These are phyloP conservation scores for Callinectes sapidus DNA, from an alignment of 2,888 invertebrate genomes.

Conservation along the genomic window DNA sequence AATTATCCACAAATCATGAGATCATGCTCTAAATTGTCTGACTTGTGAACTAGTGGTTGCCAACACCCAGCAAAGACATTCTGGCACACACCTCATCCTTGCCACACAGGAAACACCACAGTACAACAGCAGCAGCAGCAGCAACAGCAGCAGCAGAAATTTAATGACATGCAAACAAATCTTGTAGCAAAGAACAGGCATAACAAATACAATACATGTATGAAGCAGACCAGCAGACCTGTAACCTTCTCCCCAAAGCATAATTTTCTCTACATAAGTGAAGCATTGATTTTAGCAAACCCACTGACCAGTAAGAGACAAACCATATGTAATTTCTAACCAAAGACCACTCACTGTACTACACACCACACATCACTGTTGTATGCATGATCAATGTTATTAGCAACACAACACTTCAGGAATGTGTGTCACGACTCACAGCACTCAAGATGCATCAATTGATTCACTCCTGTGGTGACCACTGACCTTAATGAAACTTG, in stretches of 20 bases:
- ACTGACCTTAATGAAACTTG: background rate
- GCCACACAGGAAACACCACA: background rate
- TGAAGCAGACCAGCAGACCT: background rate
- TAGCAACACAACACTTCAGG: background rate
- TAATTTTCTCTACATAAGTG: background rate
- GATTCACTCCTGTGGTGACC: background rate
- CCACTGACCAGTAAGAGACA: background rate
- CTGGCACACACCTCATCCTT: background rate
- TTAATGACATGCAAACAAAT: background rate
- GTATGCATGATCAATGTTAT: background rate
- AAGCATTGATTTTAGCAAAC: background rate
- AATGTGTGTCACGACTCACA: background rate
- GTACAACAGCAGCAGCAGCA: background rate
- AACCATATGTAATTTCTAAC: background rate
- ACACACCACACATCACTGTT: background rate
- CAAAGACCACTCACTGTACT: background rate
- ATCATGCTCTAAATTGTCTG: background rate
- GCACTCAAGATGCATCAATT: background rate
- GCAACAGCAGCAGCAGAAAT: background rate
- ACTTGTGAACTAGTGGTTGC: background rate
- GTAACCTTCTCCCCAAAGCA: background rate
- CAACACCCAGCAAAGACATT: background rate
- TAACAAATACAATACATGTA: background rate
- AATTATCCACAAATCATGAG: background rate
- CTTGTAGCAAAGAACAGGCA: background rate